Conservation (phyloP, 1,140 invertebrate species). For the Manduca sexta region DNA sequence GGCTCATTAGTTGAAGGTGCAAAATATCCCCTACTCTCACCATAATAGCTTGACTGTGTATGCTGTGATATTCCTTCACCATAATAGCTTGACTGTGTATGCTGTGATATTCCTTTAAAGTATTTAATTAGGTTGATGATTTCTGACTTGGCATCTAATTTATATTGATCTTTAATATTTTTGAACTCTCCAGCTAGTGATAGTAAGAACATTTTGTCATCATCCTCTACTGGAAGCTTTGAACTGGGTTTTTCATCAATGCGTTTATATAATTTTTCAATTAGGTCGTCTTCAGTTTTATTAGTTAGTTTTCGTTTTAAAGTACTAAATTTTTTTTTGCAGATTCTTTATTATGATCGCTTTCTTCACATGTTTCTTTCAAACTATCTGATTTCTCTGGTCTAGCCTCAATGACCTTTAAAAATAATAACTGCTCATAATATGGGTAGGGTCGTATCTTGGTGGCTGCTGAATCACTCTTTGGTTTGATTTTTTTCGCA, state of each 20-base stretch:
- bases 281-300: constrained; percentile 21
- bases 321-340: constrained; percentile 16
- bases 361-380: constrained; percentile 13
- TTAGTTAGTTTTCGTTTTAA: constrained; percentile 12
- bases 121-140: constrained; percentile 26
- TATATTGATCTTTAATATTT: constrained; percentile 21
- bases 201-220: constrained; percentile 22
- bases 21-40: constrained; percentile 19
- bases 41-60: constrained; percentile 20
- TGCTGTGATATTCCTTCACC: constrained; percentile 24
- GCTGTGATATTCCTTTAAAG: constrained; percentile 24
- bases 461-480: constrained; percentile 22
- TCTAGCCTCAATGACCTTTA: constrained; percentile 13
- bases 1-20: constrained; percentile 10
- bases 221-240: constrained; percentile 17
- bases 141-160: constrained; percentile 22
- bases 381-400: constrained; percentile 15
- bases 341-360: constrained; percentile 20
- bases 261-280: constrained; percentile 26
- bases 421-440: constrained; percentile 18
- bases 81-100: constrained; percentile 20
- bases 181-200: constrained; percentile 21
- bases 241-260: constrained; percentile 21
- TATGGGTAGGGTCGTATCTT: constrained; percentile 14
- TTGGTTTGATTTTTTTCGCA: constrained; percentile 21